A percentile compares a stretch with the other conserved stretches of the same genome.
phyloP scores from a whole-genome alignment of 1,140 invertebrate species.

The Wiebesia pumilae region DNA sequence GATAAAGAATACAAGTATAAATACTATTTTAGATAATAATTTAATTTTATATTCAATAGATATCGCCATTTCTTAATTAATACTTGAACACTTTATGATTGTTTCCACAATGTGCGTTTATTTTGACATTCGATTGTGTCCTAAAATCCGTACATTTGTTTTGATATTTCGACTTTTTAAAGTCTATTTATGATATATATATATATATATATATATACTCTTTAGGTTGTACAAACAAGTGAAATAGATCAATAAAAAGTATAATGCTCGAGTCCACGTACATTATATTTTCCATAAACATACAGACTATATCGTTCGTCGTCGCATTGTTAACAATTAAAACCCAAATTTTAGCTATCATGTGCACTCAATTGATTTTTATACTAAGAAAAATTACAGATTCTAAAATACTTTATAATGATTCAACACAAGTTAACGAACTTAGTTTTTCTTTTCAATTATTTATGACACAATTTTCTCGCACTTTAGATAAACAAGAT shows the following conservation, averaged over 20 bases:
- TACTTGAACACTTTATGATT: background rate
- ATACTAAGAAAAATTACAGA: no score
- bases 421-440: no score
- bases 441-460: background rate
- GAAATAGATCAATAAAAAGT: background rate
- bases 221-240: background rate
- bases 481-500: background rate
- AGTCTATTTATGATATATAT: background rate
- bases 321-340: background rate
- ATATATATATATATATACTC: no score
- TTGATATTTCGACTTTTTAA: background rate
- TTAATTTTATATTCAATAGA: no score
- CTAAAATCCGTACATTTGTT: background rate
- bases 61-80: background rate
- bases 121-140: background rate
- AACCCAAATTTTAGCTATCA: background rate
- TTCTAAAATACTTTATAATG: no score
- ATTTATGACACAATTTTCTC: background rate
- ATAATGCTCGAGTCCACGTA: conserved; percentile 2
- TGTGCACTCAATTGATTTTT: no score
- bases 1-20: no score
- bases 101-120: background rate
- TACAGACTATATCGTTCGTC: background rate
- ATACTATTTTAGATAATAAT: no score
- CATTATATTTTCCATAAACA: conserved; percentile 5